Percentiles rank a stretch among this genome's conserved stretches.
phyloP scores from a whole-genome alignment of 2,113 vertebrate genomes.

The Peromyscus polionotus region DNA sequence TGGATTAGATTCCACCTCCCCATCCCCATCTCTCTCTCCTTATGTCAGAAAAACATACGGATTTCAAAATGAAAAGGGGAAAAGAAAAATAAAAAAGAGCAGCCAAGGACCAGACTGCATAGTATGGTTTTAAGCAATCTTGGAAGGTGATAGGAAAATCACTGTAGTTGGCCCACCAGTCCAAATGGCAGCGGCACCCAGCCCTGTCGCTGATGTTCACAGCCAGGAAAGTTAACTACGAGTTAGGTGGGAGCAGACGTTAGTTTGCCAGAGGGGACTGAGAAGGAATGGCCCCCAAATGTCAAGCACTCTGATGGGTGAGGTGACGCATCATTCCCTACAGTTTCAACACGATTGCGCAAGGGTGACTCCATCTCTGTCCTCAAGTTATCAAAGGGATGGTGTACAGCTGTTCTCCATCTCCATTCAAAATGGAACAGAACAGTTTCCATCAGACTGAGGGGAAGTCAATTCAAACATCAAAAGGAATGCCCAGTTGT shows the following conservation, averaged over 20 bases:
- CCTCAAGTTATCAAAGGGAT: slow-evolving; percentile 54
- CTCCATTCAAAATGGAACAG: slow-evolving; percentile 29
- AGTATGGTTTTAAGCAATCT: slow-evolving; percentile 43
- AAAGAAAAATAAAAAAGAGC: slow-evolving; percentile 15
- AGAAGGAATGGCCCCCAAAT: slow-evolving; percentile 63
- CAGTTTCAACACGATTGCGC: background rate
- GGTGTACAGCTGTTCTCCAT: slow-evolving; percentile 59
- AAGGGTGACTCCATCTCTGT: slow-evolving; percentile 1
- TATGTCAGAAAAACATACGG: slow-evolving; percentile 57
- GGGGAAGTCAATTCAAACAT: slow-evolving; percentile 48
- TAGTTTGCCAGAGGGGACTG: background rate
- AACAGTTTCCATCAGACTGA: slow-evolving; percentile 13
- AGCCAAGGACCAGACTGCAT: background rate
- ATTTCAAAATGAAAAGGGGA: slow-evolving; percentile 64
- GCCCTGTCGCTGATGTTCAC: slow-evolving; percentile 44
- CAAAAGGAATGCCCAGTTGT: slow-evolving; percentile 52
- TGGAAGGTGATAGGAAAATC: slow-evolving; percentile 47
- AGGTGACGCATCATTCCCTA: background rate
- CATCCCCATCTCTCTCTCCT: slow-evolving; percentile 52
- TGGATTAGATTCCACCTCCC: slow-evolving; percentile 66
- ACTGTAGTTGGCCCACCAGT: slow-evolving; percentile 43
- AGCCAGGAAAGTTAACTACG: slow-evolving; percentile 20
- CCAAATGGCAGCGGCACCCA: slow-evolving; percentile 47
- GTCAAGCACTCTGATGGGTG: background rate
- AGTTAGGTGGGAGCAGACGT: background rate